Conservation (phyloP, 2,113 vertebrate species). For the Malurus melanocephalus region DNA sequence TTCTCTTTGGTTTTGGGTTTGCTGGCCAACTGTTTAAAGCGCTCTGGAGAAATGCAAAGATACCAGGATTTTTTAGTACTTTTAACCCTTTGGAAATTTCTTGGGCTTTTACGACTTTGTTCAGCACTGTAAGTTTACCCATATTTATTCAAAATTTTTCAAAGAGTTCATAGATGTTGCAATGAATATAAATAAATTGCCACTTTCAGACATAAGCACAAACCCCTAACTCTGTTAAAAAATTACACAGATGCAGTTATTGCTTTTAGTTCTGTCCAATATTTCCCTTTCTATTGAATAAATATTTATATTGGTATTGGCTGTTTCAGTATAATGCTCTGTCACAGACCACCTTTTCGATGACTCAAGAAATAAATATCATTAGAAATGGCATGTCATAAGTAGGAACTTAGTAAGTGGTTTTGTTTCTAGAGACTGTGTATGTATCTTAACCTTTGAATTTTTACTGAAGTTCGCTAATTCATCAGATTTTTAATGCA, state of each 20-base stretch:
- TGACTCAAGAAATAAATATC: not conserved
- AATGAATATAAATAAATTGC: not conserved
- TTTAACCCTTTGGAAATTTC: not conserved
- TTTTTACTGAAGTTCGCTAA: not conserved
- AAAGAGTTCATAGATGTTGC: not conserved
- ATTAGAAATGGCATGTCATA: not conserved
- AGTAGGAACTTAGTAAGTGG: not conserved
- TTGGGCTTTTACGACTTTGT: not conserved
- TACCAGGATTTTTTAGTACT: not conserved
- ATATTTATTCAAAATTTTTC: not conserved
- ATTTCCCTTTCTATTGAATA: not conserved
- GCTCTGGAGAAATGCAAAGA: not conserved
- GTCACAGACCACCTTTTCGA: not conserved
- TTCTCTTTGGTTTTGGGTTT: not conserved
- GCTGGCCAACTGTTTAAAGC: not conserved
- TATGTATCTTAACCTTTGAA: not conserved
- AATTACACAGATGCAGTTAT: not conserved
- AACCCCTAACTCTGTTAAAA: not conserved
- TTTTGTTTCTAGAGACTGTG: not conserved
- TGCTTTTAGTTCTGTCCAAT: not conserved
- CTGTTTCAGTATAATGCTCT: not conserved
- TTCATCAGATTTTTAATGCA: rapidly evolving
- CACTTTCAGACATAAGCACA: not conserved
- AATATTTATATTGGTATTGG: not conserved
- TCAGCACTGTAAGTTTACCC: not conserved